Percentiles rank a stretch among this genome's conserved stretches.
These are phyloP conservation scores for Chaenogobius annularis DNA, from an alignment of 2,113 vertebrate species.

Conservation along the genomic window DNA sequence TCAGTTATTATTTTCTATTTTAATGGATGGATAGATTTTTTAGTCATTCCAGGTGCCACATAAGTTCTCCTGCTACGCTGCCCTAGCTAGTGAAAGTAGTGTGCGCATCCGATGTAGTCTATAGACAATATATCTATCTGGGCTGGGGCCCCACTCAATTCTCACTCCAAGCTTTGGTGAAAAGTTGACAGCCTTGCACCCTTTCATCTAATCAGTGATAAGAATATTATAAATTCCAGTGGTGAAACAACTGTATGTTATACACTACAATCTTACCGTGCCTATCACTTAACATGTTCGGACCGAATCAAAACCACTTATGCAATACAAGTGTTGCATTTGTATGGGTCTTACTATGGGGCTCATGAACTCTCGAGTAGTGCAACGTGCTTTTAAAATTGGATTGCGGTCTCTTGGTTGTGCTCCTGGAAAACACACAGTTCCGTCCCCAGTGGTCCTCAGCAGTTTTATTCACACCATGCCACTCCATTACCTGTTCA, in stretches of 20 bases:
- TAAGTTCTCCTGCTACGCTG: no score
- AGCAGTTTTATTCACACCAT: not conserved
- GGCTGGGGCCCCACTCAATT: no score
- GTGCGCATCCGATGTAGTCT: no score
- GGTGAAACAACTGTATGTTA: not conserved
- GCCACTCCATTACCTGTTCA: not conserved
- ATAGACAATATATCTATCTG: no score
- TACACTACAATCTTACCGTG: not conserved
- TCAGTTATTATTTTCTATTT: no score
- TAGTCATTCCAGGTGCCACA: no score
- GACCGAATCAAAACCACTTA: not conserved
- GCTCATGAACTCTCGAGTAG: not conserved
- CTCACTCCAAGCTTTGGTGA: no score
- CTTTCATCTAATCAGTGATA: no score
- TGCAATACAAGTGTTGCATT: not conserved
- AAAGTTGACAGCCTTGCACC: no score
- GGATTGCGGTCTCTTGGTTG: constrained; percentile 9
- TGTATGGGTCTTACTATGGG: not conserved
- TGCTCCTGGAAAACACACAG: constrained; percentile 4
- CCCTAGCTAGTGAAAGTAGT: no score
- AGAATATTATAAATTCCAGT: not conserved
- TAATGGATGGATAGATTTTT: no score
- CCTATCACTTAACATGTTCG: not conserved
- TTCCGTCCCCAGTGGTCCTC: not conserved
- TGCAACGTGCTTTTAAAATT: not conserved